Evolutionary conservation across 2,888 invertebrate species (phyloP).

Genomic region (Cylloceria caligata): DNA sequence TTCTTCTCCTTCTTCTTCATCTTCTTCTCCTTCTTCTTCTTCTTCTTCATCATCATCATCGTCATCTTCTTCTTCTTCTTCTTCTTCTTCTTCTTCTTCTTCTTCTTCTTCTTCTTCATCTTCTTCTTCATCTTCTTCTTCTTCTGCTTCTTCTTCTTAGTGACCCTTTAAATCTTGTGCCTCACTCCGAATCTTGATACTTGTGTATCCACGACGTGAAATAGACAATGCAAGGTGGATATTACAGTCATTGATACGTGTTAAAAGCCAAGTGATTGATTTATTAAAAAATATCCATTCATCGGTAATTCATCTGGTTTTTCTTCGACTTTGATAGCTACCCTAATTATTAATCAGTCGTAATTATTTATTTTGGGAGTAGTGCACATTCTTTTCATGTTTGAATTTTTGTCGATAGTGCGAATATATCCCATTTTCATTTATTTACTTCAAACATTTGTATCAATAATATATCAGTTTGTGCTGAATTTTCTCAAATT

Average conservation of each 20-base stretch:
- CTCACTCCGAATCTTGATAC: neutral
- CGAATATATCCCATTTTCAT: no score
- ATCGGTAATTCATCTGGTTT: neutral
- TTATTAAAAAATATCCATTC: neutral
- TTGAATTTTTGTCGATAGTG: no score
- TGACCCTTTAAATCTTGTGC: neutral
- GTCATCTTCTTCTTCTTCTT: neutral
- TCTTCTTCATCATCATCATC: no score
- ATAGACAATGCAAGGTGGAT: neutral
- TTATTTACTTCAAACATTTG: no score
- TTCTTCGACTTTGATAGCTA: neutral
- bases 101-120: conserved; percentile 1
- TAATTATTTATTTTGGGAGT: neutral
- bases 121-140: neutral
- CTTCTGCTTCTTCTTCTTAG: neutral
- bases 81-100: no score
- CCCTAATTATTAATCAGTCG: neutral
- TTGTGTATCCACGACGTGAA: neutral
- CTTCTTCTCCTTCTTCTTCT: neutral
- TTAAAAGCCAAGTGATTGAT: neutral
- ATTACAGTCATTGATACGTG: neutral
- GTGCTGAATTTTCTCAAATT: no score
- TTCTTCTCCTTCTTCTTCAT: neutral
- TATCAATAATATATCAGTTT: no score
- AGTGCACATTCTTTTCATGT: no score